Percentiles rank a stretch among this genome's conserved stretches.
Conservation (phyloP, 2,113 vertebrate species). For the Brachionichthys hirsutus region DNA sequence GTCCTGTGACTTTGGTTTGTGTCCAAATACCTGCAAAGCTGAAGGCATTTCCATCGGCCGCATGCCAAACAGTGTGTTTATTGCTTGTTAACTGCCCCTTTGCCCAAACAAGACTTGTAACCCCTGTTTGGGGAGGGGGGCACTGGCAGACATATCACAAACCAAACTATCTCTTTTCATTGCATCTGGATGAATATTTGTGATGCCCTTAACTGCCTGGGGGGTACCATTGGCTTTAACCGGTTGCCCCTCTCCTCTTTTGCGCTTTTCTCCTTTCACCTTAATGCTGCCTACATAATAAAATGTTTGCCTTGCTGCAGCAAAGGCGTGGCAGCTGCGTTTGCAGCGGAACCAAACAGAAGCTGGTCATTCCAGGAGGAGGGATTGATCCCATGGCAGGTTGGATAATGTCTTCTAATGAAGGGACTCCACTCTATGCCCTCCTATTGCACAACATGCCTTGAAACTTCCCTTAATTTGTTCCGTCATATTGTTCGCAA, state of each 20-base stretch:
- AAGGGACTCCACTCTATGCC: background rate
- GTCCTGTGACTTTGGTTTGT: background rate
- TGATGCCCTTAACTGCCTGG: slow-evolving; percentile 3
- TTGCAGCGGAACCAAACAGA: background rate
- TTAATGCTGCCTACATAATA: slow-evolving; percentile 18
- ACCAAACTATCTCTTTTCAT: no score
- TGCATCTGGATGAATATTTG: slow-evolving; percentile 7
- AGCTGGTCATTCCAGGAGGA: slow-evolving; percentile 16
- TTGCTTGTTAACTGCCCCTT: background rate
- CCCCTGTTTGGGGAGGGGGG: no score
- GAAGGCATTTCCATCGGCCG: background rate
- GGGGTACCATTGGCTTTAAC: slow-evolving; percentile 6
- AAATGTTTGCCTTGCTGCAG: slow-evolving; percentile 1
- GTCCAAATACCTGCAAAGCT: background rate
- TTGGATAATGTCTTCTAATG: no score
- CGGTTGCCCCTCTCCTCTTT: slow-evolving; percentile 9
- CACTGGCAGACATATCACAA: no score
- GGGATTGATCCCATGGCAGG: slow-evolving; percentile 3
- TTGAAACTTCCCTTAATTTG: no score
- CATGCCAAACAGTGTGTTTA: background rate
- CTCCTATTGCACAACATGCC: background rate
- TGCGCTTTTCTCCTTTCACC: slow-evolving; percentile 12
- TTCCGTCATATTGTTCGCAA: no score
- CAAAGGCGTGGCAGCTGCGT: slow-evolving; percentile 14
- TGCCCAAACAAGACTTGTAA: no score